phyloP scores from a whole-genome alignment of 2,888 invertebrate species.

The Sarcophaga variegata region DNA sequence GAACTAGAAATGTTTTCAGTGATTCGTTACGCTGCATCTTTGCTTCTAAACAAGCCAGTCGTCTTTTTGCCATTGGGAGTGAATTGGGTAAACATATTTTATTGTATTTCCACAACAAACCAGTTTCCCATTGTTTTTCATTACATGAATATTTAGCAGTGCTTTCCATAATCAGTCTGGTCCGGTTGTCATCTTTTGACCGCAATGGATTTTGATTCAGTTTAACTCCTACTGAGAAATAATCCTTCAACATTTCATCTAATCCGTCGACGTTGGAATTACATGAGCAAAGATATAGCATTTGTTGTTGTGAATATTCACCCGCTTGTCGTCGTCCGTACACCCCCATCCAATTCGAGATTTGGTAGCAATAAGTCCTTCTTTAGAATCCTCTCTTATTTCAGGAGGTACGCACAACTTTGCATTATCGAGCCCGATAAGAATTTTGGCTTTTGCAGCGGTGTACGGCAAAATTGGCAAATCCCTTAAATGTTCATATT shows the following conservation, averaged over 20 bases:
- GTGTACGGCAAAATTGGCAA: constrained; percentile 48
- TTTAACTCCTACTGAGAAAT: constrained; percentile 48
- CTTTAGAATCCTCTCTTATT: constrained; percentile 26
- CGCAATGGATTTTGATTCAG: constrained; percentile 8
- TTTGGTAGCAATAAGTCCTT: constrained; percentile 53
- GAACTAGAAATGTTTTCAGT: constrained; percentile 27
- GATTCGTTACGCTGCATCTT: constrained; percentile 52
- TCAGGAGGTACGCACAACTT: constrained; percentile 59
- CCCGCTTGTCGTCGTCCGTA: constrained; percentile 48
- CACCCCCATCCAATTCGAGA: constrained; percentile 65
- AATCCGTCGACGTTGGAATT: constrained; percentile 32
- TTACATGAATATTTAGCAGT: constrained; percentile 40
- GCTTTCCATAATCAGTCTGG: constrained; percentile 49
- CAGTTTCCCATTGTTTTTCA: constrained; percentile 39
- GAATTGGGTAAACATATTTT: constrained; percentile 46
- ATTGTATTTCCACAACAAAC: constrained; percentile 51
- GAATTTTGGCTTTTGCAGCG: constrained; percentile 43
- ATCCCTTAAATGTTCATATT: constrained; percentile 45
- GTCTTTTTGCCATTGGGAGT: constrained; percentile 52
- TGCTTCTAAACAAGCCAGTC: constrained; percentile 47
- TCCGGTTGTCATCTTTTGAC: constrained; percentile 59
- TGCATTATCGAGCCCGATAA: constrained; percentile 53
- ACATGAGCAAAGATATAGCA: constrained; percentile 60
- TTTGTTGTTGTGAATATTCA: neutral
- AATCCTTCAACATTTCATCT: constrained; percentile 53